These are phyloP conservation scores for Drosophila ustulata DNA, from an alignment of 2,888 invertebrate genomes.

Conservation along the genomic window DNA sequence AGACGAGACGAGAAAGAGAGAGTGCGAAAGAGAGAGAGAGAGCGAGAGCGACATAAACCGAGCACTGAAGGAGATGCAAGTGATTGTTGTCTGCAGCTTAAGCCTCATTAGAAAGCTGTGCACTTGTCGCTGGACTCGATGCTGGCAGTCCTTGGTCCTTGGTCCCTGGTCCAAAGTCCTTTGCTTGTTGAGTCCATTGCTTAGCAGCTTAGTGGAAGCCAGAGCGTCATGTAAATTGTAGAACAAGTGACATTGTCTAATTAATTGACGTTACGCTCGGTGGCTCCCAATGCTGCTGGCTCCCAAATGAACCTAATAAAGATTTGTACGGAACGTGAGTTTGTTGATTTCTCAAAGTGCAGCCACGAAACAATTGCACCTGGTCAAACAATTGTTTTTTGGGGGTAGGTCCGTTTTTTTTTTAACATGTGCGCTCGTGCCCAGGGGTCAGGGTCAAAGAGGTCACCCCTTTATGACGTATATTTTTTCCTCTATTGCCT, in stretches of 20 bases:
- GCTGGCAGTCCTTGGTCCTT: background rate
- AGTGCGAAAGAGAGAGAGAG: background rate
- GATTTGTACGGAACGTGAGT: conserved; percentile 50
- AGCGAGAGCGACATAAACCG: background rate
- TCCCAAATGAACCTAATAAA: conserved; percentile 65
- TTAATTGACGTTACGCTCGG: conserved; percentile 50
- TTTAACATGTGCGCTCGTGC: conserved; percentile 16
- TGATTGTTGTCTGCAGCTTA: conserved; percentile 8
- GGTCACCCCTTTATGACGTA: conserved; percentile 58
- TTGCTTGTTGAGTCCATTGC: conserved; percentile 26
- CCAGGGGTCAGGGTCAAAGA: conserved; percentile 61
- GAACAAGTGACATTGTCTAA: conserved; percentile 56
- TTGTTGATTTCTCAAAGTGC: conserved; percentile 50
- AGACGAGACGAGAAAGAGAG: background rate
- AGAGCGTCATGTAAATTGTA: conserved; percentile 38
- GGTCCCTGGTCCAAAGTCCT: background rate
- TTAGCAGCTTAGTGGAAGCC: conserved; percentile 41
- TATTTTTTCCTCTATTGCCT: conserved; percentile 40
- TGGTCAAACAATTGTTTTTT: conserved; percentile 60
- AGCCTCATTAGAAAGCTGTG: conserved; percentile 44
- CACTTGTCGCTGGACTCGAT: conserved; percentile 24
- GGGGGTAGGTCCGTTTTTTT: conserved; percentile 55
- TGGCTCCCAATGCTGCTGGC: background rate
- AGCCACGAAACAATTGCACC: conserved; percentile 49
- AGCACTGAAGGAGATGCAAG: background rate